Evolutionary conservation across 2,888 invertebrate genomes (phyloP).

Genomic region (Incurvaria masculella): DNA sequence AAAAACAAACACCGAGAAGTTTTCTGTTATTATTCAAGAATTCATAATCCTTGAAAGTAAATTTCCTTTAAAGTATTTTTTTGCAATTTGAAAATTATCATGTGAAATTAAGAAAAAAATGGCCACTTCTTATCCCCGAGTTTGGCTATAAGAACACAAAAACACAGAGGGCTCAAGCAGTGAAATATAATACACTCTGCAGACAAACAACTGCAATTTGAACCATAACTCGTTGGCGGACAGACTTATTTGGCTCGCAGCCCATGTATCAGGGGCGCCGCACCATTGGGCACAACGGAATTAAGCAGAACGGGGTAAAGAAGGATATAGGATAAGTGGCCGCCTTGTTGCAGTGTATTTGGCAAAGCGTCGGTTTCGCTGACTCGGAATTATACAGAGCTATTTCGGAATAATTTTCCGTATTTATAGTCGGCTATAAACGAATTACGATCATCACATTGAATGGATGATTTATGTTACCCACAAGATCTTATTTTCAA

Average conservation of each 20-base stretch:
- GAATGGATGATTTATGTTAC: too few relatives aligned
- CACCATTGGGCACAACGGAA: neutral
- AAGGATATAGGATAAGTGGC: neutral
- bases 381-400: too few relatives aligned
- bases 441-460: too few relatives aligned
- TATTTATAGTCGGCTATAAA: too few relatives aligned
- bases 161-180: neutral
- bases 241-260: neutral
- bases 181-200: neutral
- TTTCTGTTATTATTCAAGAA: too few relatives aligned
- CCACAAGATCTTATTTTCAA: too few relatives aligned
- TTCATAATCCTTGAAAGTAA: too few relatives aligned
- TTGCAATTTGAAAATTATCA: too few relatives aligned
- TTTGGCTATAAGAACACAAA: neutral
- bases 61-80: too few relatives aligned
- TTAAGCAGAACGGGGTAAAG: neutral
- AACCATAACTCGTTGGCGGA: neutral
- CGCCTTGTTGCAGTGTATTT: neutral
- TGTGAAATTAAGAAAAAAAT: too few relatives aligned
- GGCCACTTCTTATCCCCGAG: neutral
- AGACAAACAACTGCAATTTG: neutral
- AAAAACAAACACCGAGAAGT: too few relatives aligned
- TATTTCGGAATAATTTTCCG: too few relatives aligned
- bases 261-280: neutral
- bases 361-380: neutral